phyloP scores from a whole-genome alignment of 2,797 vertebrate genomes.

The Paguma larvata region DNA sequence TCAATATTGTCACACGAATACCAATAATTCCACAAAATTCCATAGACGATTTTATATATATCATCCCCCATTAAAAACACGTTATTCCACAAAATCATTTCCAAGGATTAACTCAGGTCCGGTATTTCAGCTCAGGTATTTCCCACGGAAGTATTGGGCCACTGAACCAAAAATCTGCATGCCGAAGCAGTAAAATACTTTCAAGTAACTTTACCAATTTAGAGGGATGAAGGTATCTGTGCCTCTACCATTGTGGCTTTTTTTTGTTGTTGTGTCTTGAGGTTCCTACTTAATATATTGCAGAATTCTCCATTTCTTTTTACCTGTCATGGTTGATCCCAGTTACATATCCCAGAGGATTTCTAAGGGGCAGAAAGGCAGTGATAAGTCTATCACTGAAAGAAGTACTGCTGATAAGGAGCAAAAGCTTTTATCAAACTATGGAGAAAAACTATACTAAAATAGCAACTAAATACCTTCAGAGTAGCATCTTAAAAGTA shows the following conservation, averaged over 20 bases:
- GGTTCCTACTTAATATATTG: slow-evolving; percentile 51
- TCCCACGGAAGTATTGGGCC: slow-evolving; percentile 30
- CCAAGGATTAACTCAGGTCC: background rate
- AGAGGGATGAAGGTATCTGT: slow-evolving; percentile 5
- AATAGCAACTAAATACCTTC: slow-evolving; percentile 37
- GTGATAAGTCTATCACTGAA: background rate
- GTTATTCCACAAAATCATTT: slow-evolving; percentile 31
- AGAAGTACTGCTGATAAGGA: background rate
- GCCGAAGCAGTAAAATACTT: background rate
- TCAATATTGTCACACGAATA: background rate
- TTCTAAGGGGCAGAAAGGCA: slow-evolving; percentile 16
- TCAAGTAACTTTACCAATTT: slow-evolving; percentile 36
- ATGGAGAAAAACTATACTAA: slow-evolving; percentile 14
- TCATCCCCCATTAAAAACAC: background rate
- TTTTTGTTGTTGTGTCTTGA: background rate
- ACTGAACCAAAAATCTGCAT: slow-evolving; percentile 31
- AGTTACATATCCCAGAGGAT: background rate
- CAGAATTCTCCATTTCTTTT: slow-evolving; percentile 29
- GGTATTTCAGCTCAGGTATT: slow-evolving; percentile 34
- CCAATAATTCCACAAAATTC: slow-evolving; percentile 39
- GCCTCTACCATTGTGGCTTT: background rate
- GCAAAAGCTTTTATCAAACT: slow-evolving; percentile 21
- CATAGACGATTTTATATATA: background rate
- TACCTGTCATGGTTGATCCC: background rate
- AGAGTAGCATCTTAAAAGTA: slow-evolving; percentile 56